Percentiles rank a stretch among this genome's conserved stretches.
These are phyloP conservation scores for Pomacea canaliculata DNA, from an alignment of 2,888 invertebrate species.

Conservation along the genomic window DNA sequence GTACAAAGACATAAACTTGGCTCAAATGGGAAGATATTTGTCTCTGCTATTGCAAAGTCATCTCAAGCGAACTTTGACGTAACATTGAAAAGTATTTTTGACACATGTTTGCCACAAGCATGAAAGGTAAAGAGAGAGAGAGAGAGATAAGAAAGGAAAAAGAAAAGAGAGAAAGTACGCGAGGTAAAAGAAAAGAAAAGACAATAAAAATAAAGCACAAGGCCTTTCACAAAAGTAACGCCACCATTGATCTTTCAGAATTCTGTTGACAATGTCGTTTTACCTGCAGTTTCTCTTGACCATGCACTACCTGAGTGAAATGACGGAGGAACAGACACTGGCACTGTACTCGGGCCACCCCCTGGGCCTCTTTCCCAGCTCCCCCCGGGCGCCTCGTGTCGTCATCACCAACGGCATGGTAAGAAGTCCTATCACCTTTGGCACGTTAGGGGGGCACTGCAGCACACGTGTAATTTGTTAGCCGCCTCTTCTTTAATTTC, in stretches of 20 bases:
- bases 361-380: constrained; percentile 74
- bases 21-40: no score
- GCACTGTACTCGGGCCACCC: constrained; percentile 77
- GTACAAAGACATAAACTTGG: no score
- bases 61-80: no score
- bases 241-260: no score
- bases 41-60: no score
- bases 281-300: constrained; percentile 73
- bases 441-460: no score
- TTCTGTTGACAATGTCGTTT: background rate
- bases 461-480: no score
- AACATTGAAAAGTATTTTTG: no score
- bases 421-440: constrained; percentile 17
- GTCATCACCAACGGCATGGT: constrained; percentile 78
- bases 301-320: constrained; percentile 73
- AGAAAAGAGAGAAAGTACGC: background rate
- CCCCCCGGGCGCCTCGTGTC: constrained; percentile 71
- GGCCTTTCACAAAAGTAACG: no score
- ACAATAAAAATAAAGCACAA: background rate
- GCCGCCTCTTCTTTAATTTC: no score
- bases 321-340: constrained; percentile 75
- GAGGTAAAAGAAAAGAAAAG: background rate
- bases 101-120: no score
- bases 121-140: background rate
- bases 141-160: background rate